Conservation (phyloP, 2,113 vertebrate species). For the Corythornis madagascariensis region DNA sequence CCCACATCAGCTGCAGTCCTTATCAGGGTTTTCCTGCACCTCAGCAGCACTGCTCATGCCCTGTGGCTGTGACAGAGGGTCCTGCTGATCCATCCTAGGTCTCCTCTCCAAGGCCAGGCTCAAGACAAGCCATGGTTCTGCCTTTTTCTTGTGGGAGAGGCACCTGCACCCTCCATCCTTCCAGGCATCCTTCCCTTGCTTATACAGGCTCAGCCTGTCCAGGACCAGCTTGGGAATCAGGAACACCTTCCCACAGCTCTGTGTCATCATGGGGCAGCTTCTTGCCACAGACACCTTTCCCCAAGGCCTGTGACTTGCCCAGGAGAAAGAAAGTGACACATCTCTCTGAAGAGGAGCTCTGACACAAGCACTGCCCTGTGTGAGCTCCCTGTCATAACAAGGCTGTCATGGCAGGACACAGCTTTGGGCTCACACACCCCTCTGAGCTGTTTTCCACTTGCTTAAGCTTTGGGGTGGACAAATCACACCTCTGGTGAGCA, state of each 20-base stretch:
- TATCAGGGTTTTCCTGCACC: neutral
- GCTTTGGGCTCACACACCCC: neutral
- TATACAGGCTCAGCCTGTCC: neutral
- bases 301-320: neutral
- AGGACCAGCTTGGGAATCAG: neutral
- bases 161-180: neutral
- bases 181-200: neutral
- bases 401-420: neutral
- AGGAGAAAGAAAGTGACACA: neutral
- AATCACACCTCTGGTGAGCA: neutral
- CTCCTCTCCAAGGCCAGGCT: neutral
- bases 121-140: neutral
- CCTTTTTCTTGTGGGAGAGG: neutral
- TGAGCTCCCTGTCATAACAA: neutral
- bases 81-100: neutral
- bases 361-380: neutral
- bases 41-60: neutral
- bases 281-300: neutral
- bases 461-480: neutral
- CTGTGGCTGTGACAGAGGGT: fast-evolving
- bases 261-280: neutral
- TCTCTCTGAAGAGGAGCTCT: neutral
- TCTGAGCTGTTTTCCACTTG: neutral
- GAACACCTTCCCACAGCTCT: neutral
- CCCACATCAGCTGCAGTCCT: neutral